Conservation (phyloP, 1,140 invertebrate genomes). For the Pogonomyrmex californicus region DNA sequence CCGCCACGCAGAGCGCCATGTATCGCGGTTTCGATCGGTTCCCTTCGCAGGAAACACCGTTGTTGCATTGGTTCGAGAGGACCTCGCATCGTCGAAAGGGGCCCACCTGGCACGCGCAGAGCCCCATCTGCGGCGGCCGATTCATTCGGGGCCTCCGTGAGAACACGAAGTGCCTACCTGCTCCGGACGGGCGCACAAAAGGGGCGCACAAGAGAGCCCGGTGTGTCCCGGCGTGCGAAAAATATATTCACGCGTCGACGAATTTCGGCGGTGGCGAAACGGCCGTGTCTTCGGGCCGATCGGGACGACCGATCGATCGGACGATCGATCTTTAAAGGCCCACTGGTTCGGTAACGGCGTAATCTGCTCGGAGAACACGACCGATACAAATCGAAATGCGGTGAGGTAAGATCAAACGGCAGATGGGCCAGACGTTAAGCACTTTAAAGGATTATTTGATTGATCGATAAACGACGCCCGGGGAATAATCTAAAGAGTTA, state of each 20-base stretch:
- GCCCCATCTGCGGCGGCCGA: constrained; percentile 65
- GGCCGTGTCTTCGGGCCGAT: constrained; percentile 32
- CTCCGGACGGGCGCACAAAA: constrained; percentile 17
- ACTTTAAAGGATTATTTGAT: constrained; percentile 56
- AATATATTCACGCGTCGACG: constrained; percentile 72
- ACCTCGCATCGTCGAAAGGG: constrained; percentile 32
- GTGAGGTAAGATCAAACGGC: constrained; percentile 33
- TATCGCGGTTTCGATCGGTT: constrained; percentile 69
- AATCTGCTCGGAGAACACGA: constrained; percentile 39
- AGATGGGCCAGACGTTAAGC: constrained; percentile 42
- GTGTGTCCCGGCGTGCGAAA: constrained; percentile 58
- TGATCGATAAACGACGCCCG: constrained; percentile 29
- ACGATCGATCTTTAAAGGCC: constrained; percentile 53
- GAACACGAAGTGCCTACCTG: constrained; percentile 69
- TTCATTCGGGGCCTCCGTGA: constrained; percentile 52
- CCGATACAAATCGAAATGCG: constrained; percentile 67
- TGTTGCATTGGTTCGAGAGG: constrained; percentile 26
- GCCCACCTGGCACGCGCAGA: constrained; percentile 74
- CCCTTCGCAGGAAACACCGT: constrained; percentile 50
- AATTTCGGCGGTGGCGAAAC: constrained; percentile 58
- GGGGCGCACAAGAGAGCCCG: constrained; percentile 1
- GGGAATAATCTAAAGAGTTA: constrained; percentile 11
- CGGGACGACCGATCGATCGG: constrained; percentile 41
- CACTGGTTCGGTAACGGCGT: not conserved
- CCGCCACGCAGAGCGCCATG: constrained; percentile 24